phyloP scores from a whole-genome alignment of 2,888 invertebrate genomes.

The Dicyrtoma fusca region DNA sequence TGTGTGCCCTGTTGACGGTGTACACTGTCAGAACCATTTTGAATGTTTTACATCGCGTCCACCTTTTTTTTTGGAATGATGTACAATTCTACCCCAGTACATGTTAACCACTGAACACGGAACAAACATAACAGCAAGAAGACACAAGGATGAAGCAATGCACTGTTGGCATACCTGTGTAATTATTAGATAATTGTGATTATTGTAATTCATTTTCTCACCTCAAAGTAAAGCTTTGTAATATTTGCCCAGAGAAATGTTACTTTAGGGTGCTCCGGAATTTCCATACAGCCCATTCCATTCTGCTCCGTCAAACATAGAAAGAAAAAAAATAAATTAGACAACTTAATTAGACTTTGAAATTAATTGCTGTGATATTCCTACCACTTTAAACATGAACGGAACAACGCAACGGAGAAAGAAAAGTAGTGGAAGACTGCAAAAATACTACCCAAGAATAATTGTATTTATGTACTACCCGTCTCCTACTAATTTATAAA shows the following conservation, averaged over 20 bases:
- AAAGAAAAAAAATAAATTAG: background rate
- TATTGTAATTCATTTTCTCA: slow-evolving; percentile 59
- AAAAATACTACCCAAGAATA: too few species aligned
- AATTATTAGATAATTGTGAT: too few species aligned
- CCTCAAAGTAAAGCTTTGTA: slow-evolving; percentile 90
- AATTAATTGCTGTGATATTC: too few species aligned
- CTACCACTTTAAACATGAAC: too few species aligned
- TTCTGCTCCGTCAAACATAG: slow-evolving; percentile 39
- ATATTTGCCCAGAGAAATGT: slow-evolving; percentile 95
- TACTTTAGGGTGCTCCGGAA: slow-evolving; percentile 63
- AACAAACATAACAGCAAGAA: too few species aligned
- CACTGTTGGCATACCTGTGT: too few species aligned
- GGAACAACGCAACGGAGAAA: background rate
- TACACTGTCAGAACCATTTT: background rate
- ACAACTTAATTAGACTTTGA: too few species aligned
- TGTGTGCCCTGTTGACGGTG: background rate
- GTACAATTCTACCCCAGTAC: too few species aligned
- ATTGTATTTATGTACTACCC: too few species aligned
- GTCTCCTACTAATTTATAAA: too few species aligned
- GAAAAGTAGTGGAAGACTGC: background rate
- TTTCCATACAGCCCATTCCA: slow-evolving; percentile 51
- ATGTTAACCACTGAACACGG: too few species aligned
- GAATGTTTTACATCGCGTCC: background rate
- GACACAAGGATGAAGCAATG: too few species aligned
- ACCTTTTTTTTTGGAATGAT: background rate